These are phyloP conservation scores for Halcyon malimbica DNA, from an alignment of 2,113 vertebrate genomes.

Conservation along the genomic window DNA sequence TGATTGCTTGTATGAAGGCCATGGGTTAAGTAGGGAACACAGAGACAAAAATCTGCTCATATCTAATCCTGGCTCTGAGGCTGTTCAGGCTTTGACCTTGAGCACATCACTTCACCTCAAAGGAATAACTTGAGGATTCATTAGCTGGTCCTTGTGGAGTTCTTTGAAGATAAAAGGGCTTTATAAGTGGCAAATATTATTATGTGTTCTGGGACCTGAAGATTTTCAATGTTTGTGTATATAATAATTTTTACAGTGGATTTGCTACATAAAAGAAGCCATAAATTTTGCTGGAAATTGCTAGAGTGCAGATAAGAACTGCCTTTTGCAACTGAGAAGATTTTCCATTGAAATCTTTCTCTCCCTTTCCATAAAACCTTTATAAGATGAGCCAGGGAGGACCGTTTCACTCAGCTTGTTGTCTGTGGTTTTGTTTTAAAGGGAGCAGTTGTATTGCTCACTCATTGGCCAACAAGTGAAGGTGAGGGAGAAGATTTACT, in stretches of 20 bases:
- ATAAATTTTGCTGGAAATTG: slow-evolving; percentile 31
- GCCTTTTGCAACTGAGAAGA: neutral
- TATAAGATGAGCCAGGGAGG: neutral
- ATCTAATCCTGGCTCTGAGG: slow-evolving; percentile 8
- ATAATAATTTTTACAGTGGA: slow-evolving; percentile 56
- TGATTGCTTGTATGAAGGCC: neutral
- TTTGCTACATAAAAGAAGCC: slow-evolving; percentile 41
- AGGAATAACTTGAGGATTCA: slow-evolving; percentile 45
- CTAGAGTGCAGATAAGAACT: slow-evolving; percentile 24
- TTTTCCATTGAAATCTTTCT: neutral
- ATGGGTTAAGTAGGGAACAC: neutral
- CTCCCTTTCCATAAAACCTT: neutral
- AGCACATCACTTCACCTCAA: slow-evolving; percentile 43
- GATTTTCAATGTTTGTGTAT: slow-evolving; percentile 53
- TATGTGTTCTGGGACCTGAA: slow-evolving; percentile 27
- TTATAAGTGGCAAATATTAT: slow-evolving; percentile 32
- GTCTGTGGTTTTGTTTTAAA: neutral
- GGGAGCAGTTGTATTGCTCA: neutral
- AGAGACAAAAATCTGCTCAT: slow-evolving; percentile 20
- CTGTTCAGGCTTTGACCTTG: slow-evolving; percentile 41
- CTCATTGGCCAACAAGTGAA: rapidly evolving
- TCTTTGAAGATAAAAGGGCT: slow-evolving; percentile 62
- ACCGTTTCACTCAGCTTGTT: neutral
- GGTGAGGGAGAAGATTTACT: neutral
- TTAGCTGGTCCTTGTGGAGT: neutral